These are phyloP conservation scores for Lacanobia oleracea DNA, from an alignment of 2,888 invertebrate genomes.

Conservation along the genomic window DNA sequence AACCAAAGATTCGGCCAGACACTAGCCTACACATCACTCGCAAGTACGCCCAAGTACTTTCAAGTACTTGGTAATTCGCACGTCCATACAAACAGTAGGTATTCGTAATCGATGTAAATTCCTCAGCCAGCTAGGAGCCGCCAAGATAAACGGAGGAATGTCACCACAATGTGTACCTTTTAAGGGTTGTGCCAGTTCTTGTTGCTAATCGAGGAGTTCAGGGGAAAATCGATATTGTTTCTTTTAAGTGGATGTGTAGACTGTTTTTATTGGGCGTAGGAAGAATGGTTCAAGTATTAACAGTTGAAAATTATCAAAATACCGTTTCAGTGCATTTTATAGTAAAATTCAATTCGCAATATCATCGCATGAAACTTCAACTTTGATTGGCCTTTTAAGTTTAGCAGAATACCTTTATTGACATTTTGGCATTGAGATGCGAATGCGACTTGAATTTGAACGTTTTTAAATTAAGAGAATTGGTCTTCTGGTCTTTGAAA, in stretches of 20 bases:
- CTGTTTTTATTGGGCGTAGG: neutral
- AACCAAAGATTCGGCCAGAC: neutral
- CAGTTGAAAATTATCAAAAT: too few species aligned
- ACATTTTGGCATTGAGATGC: too few species aligned
- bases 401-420: too few species aligned
- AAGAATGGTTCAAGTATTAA: neutral
- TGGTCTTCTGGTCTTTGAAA: neutral
- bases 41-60: neutral
- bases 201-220: conserved; percentile 39
- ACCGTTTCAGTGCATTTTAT: too few species aligned
- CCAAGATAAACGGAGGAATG: conserved; percentile 70
- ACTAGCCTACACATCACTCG: conserved; percentile 41
- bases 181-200: conserved; percentile 48
- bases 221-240: conserved; percentile 32
- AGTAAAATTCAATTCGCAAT: too few species aligned
- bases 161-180: conserved; percentile 63
- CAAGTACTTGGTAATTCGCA: conserved; percentile 54
- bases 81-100: conserved; percentile 64
- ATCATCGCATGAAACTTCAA: too few species aligned
- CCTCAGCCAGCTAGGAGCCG: conserved; percentile 53
- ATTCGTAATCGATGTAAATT: conserved; percentile 72
- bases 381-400: too few species aligned
- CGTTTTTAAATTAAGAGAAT: too few species aligned
- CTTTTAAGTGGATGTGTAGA: conserved; percentile 9
- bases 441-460: too few species aligned